These are phyloP conservation scores for Steinernema carpocapsae DNA, from an alignment of 2,888 invertebrate genomes.

Conservation along the genomic window DNA sequence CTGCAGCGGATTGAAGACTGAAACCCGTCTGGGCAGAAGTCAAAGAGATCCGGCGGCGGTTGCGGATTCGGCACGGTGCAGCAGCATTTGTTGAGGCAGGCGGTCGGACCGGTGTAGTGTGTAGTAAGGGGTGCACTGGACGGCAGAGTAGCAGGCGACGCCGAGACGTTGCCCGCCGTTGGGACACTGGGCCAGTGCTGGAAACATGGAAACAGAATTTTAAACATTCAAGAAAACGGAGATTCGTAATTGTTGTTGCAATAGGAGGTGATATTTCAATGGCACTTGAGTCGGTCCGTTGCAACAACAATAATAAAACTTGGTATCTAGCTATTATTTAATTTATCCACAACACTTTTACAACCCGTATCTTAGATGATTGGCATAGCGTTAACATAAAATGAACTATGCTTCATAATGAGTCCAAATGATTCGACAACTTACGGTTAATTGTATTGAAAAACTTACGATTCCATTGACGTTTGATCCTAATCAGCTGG, in stretches of 20 bases:
- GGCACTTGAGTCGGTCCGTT: too few species aligned
- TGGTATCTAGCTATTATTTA: too few species aligned
- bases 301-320: too few species aligned
- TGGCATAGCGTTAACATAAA: too few species aligned
- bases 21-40: conserved; percentile 61
- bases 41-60: conserved; percentile 40
- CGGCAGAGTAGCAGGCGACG: conserved; percentile 52
- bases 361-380: too few species aligned
- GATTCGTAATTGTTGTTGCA: too few species aligned
- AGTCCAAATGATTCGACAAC: too few species aligned
- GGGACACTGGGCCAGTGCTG: conserved; percentile 42
- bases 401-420: too few species aligned
- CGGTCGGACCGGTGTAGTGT: conserved; percentile 49
- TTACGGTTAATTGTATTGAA: too few species aligned
- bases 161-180: conserved; percentile 60
- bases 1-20: conserved; percentile 59
- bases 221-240: not conserved
- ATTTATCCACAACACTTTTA: too few species aligned
- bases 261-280: too few species aligned
- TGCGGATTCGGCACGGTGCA: conserved; percentile 52
- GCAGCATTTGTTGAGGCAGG: conserved; percentile 59
- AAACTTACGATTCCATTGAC: not conserved
- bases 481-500: conserved; percentile 13
- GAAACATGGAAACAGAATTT: not conserved
- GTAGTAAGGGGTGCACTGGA: conserved; percentile 61